Conservation (phyloP, 1,140 invertebrate genomes). For the Chironomus striatipennis region DNA sequence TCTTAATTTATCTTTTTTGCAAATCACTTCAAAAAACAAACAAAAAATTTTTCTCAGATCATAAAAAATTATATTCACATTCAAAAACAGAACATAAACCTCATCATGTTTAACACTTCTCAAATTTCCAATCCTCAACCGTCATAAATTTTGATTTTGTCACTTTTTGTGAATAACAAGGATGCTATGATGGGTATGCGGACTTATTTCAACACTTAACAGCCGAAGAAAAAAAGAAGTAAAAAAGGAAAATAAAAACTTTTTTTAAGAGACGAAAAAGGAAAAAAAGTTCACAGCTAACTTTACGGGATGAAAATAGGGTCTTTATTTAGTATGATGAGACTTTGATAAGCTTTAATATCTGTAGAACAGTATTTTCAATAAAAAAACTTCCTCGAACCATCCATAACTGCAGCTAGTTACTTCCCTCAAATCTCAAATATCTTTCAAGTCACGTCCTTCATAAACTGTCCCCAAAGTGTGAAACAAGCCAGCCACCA, state of each 20-base stretch:
- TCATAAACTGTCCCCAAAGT: background rate
- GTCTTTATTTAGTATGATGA: background rate
- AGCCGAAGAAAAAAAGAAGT: background rate
- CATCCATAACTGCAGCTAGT: background rate
- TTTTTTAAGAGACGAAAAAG: background rate
- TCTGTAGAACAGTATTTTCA: background rate
- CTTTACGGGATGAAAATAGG: background rate
- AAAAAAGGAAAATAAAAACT: background rate
- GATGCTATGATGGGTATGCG: no score
- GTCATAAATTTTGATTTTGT: conserved; percentile 9
- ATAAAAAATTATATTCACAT: background rate
- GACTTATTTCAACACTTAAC: background rate
- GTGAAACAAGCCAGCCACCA: no score
- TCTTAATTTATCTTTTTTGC: no score
- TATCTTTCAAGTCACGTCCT: background rate
- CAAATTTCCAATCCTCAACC: conserved; percentile 6
- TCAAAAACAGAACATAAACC: background rate
- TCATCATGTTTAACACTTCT: conserved; percentile 8
- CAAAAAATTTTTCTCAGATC: background rate
- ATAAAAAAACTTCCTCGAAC: background rate
- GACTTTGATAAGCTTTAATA: background rate
- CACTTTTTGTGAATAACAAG: background rate
- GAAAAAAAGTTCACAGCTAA: background rate
- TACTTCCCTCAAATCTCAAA: background rate
- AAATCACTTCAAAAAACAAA: no score